phyloP scores from a whole-genome alignment of 2,797 vertebrate genomes.

The Discoglossus pictus region DNA sequence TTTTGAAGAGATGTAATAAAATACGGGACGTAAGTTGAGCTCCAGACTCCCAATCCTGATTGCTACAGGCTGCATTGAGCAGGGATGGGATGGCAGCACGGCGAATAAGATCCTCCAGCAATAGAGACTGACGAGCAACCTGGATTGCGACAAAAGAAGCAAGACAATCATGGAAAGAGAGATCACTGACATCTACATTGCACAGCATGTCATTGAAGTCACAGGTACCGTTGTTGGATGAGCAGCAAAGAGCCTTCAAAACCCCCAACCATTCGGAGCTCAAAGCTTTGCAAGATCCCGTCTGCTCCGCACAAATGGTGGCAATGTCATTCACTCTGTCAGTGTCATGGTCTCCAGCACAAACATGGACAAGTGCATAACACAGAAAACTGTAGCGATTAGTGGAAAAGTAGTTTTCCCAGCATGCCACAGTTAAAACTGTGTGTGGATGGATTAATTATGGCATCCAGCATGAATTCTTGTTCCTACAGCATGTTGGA shows the following conservation, averaged over 20 bases:
- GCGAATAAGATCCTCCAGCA: slow-evolving; percentile 95
- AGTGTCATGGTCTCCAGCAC: slow-evolving; percentile 93
- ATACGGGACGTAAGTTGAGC: slow-evolving; percentile 96
- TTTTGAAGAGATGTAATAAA: slow-evolving; percentile 96
- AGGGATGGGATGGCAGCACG: slow-evolving; percentile 97
- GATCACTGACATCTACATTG: slow-evolving; percentile 96
- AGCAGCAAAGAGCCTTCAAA: slow-evolving; percentile 97
- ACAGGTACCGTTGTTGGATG: slow-evolving; percentile 97
- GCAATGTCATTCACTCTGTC: slow-evolving; percentile 98
- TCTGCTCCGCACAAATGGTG: slow-evolving; percentile 96
- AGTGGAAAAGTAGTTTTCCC: slow-evolving; percentile 92
- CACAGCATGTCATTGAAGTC: slow-evolving; percentile 98
- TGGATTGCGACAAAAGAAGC: slow-evolving; percentile 98
- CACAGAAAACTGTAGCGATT: slow-evolving; percentile 99
- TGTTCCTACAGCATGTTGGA: slow-evolving; percentile 99
- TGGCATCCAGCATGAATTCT: slow-evolving; percentile 94
- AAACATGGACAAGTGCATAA: slow-evolving; percentile 97
- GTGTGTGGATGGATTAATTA: slow-evolving; percentile 91
- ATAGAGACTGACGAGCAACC: slow-evolving; percentile 95
- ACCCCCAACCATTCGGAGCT: slow-evolving; percentile 98
- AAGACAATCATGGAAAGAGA: slow-evolving; percentile 98
- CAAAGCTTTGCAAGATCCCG: slow-evolving; percentile 89
- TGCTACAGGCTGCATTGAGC: slow-evolving; percentile 98
- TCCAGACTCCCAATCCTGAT: slow-evolving; percentile 96
- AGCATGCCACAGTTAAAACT: slow-evolving; percentile 96